Base-by-base conservation (phyloP, 2,113 vertebrate species). In the Silurus glanis region DNA sequence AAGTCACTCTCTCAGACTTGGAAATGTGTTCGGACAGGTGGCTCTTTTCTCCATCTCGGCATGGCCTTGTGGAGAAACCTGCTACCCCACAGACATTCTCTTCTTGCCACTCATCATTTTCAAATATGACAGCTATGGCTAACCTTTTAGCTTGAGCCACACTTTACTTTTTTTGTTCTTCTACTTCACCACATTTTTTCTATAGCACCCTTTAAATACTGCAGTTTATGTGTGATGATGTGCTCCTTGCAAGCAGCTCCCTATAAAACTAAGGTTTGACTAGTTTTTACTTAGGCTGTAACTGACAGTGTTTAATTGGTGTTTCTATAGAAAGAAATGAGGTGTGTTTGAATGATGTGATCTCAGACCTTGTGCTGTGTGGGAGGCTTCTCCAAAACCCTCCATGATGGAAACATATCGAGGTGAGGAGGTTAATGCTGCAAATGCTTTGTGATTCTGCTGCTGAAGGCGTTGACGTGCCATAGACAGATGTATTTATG, bases 1-100 rank as follows among this genome's bases (percentile, higher is more conserved):
- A 90, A 93, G 86, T 89, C 85, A 10, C 56, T 90, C 87, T 88
- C 91, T 79, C 87, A 85, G 92, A 87, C 80, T 88, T 78, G 45
- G 81, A 91, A 90, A 82, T 69, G 59, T 59, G 80, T 85, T 83
- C 80, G 86, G 88, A 89, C 88, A 89, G 88, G 83, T 83, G 53
- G 84, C 86, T 89, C 86, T 82, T 86, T 86, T 75, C 58, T 83
- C 85, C 67, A 62, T 55, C 80, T 86, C 64, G 58, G 56, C 81
- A 61, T 64, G 28, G 81, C 76, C 84, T 88, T 25, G 1, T 66
- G 17, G 25, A 88, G 71, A 79, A 89, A 80, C 76, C 76, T 67
- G 56, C 56, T 61, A 85, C 64, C 67, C 74, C 88, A 83, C 84
- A 76, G 25, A 82, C 74, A 53, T 76, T 86, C 82, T 75, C 28